Evolutionary conservation across 1,140 invertebrate genomes (phyloP), one percentile per base, ranked within the genome.

Genomic region (Microvelia longipes): DNA sequence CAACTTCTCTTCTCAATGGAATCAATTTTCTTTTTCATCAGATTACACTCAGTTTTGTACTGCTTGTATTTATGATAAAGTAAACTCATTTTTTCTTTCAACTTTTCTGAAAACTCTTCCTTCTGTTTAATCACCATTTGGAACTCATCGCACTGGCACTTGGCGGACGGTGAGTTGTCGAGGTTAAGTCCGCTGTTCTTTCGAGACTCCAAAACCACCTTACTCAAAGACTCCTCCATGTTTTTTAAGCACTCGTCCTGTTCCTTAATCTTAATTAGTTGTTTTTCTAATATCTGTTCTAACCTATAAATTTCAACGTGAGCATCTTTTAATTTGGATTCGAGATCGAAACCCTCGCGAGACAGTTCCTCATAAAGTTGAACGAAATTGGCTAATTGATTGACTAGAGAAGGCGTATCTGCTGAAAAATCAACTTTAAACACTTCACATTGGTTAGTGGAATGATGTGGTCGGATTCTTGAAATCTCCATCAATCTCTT

Each of bases 61-160:
- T 64, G 62, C 24, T 64, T 64, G 62, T 64, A 64, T 24, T 64
- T 64, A 5, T 64, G 62, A 26, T 24, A 64, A 25, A 64, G 62
- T 15, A 64, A 24, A 26, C 15, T 64, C 62, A 64, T 64, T 26
- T 64, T 64, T 64, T 64, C 62, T 25, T 26, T 64, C 24, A 64
- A 5, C 24, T 64, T 64, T 24, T 64, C 62, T 13, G 15, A 24
- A 5, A 64, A 24, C 5, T 64, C 62, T 64, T 64, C 62, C 24
- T 64, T 64, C 25, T 15, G 5, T 64, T 64, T 64, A 13, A 64
- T 24, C 24, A 24, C 5, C 24, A 64, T 25, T 64, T 64, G 11
- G 25, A 64, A 26, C 24, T 64, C 62, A 25, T 15, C 62, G 24
- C 62, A 64, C 25, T 64, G 5, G 25, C 62, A 64, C 24, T 64